Percentiles rank a stretch among this genome's conserved stretches.
Conservation (phyloP, 1,140 invertebrate genomes). For the Tetramorium simillimum region DNA sequence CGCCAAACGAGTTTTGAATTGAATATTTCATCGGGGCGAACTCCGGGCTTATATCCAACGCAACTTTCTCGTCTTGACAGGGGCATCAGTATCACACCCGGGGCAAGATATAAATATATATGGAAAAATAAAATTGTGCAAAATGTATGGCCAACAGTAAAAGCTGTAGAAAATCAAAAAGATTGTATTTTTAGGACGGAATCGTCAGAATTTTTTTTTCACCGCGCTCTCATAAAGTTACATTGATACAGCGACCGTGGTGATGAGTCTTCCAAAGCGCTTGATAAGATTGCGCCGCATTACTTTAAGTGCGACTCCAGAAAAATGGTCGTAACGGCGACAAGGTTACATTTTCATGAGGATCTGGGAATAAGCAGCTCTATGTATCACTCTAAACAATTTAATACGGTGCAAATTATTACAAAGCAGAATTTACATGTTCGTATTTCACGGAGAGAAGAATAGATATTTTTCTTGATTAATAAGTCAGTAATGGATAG, state of each 20-base stretch:
- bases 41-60: background rate
- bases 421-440: background rate
- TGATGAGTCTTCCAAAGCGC: constrained; percentile 19
- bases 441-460: background rate
- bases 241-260: constrained; percentile 22
- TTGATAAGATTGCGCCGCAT: constrained; percentile 58
- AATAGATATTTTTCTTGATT: background rate
- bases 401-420: background rate
- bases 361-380: background rate
- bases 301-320: constrained; percentile 56
- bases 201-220: background rate
- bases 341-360: constrained; percentile 65
- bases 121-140: background rate
- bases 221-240: background rate
- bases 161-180: background rate
- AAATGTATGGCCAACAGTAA: background rate
- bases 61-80: constrained; percentile 43
- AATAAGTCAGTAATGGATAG: background rate
- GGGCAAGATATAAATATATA: background rate
- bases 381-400: constrained; percentile 2
- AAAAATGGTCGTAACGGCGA: constrained; percentile 26
- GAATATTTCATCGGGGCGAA: constrained; percentile 53
- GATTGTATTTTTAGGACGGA: background rate
- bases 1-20: constrained; percentile 57
- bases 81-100: background rate